Base-by-base conservation (phyloP, 53 echinoderm and acorn worm species). In the Patiria pectinifera region DNA sequence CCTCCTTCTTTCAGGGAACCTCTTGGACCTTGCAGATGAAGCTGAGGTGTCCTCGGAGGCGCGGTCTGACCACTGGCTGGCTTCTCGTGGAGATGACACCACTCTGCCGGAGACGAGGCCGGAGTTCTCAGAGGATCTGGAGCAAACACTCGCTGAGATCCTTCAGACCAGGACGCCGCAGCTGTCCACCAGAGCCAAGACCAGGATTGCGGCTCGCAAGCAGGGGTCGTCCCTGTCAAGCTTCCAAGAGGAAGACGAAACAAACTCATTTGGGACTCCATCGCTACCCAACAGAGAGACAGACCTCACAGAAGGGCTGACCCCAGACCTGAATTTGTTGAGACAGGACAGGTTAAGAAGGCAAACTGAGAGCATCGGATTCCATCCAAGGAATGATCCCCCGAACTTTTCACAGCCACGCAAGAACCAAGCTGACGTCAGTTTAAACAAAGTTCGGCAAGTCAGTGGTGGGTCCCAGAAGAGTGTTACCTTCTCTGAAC, bases 401-500 rank as follows among this genome's bases (percentile, higher is more conserved):
- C 2, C 2, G 8, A 58, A 59, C 21, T 2, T 82, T 10, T 82
- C 75, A 16, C 83, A 53, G 70, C 21, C 3, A 19, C 62, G 4
- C 47, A 88, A 19, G 26, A 44, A 14, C 16, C 21, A 46, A 2
- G 77, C 88, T 16, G 44, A 26, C 14, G 58, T 26, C 59, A 78
- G 88, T 49, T 59, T 22, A 8, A 69, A 22, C 11, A 89, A 91
- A 60, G 76, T 48, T 24, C 82, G 93, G 48, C 92, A 83, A 78
- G 80, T 71, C 45, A 98, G 98, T 82, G 87, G 92, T 3, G 94
- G 94, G 19, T 97, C 98, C 25, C 96, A 96, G 85, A 98, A 96
- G 80, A 93, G 95, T 89, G 98, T 98, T 22, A 95, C 95, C 2
- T 98, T 98, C 69, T 96, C 94, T 11, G 95, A 94, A 46, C 95